Evolutionary conservation across 2,888 invertebrate genomes (phyloP).

Genomic region (Aethes cnicana): DNA sequence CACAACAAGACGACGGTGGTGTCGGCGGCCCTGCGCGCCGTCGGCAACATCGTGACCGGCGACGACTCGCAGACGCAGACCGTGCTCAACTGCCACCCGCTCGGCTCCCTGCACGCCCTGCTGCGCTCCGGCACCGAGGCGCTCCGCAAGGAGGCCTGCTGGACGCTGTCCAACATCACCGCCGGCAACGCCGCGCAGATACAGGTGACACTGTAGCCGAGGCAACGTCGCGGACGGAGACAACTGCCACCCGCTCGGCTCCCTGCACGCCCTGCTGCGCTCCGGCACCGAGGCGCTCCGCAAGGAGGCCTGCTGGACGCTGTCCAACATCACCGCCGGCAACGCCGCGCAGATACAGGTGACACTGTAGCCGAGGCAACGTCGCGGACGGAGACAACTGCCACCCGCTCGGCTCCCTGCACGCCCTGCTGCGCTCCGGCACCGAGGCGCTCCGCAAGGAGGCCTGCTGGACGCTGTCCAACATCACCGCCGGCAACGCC

Average conservation of each 20-base stretch:
- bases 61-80: slow-evolving; percentile 98
- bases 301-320: slow-evolving; percentile 98
- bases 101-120: slow-evolving; percentile 88
- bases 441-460: slow-evolving; percentile 96
- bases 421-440: slow-evolving; percentile 85
- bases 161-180: slow-evolving; percentile 98
- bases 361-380: slow-evolving; percentile 88
- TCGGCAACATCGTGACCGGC: slow-evolving; percentile 98
- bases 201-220: slow-evolving; percentile 86
- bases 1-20: slow-evolving; percentile 92
- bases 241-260: slow-evolving; percentile 95
- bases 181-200: slow-evolving; percentile 97
- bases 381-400: slow-evolving; percentile 98
- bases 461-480: slow-evolving; percentile 98
- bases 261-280: slow-evolving; percentile 86
- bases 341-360: slow-evolving; percentile 97
- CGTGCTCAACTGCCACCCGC: slow-evolving; percentile 93
- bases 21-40: slow-evolving; percentile 96
- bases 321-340: slow-evolving; percentile 98
- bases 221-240: slow-evolving; percentile 98
- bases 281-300: slow-evolving; percentile 92
- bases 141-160: slow-evolving; percentile 96
- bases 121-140: slow-evolving; percentile 91
- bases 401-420: slow-evolving; percentile 92
- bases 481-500: slow-evolving; percentile 97